A percentile compares a stretch with the other conserved stretches of the same genome.
phyloP scores from a whole-genome alignment of 1,140 invertebrate genomes.

The Hypsibius dujardini region DNA sequence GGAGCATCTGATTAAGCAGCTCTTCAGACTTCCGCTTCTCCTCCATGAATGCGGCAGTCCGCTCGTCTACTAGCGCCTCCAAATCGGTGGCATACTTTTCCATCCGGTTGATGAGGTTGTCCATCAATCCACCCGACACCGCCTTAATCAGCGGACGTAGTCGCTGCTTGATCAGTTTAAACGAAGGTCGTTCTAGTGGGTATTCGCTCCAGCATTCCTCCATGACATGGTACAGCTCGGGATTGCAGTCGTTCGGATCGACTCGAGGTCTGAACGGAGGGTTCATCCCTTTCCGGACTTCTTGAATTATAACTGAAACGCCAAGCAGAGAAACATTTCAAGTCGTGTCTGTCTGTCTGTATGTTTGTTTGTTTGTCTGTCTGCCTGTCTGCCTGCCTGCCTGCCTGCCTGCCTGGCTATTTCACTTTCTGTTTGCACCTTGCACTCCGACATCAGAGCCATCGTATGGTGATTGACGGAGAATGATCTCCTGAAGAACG shows the following conservation, averaged over 20 bases:
- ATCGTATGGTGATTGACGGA: slow-evolving; percentile 51
- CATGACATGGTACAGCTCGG: slow-evolving; percentile 60
- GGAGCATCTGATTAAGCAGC: slow-evolving; percentile 77
- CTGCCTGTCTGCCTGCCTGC: too few relatives aligned
- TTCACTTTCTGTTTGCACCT: too few relatives aligned
- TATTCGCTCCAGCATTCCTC: slow-evolving; percentile 75
- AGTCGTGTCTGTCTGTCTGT: too few relatives aligned
- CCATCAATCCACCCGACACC: slow-evolving; percentile 71
- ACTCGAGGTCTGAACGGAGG: slow-evolving; percentile 58
- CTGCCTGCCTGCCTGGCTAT: too few relatives aligned
- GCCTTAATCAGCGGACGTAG: slow-evolving; percentile 69
- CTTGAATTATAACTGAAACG: slow-evolving; percentile 43
- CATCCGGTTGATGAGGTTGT: slow-evolving; percentile 89
- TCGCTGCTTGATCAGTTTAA: slow-evolving; percentile 51
- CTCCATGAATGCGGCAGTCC: slow-evolving; percentile 82
- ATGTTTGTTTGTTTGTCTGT: too few relatives aligned
- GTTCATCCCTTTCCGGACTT: slow-evolving; percentile 46
- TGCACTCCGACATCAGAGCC: neutral
- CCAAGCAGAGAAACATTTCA: too few relatives aligned
- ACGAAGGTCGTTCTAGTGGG: slow-evolving; percentile 65
- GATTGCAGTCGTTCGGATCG: slow-evolving; percentile 44
- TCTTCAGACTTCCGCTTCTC: slow-evolving; percentile 94
- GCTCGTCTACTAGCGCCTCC: slow-evolving; percentile 78
- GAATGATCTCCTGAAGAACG: slow-evolving; percentile 65
- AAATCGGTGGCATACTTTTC: slow-evolving; percentile 95